Conservation (phyloP, 1,140 invertebrate species). For the Diachasma alloeum region DNA sequence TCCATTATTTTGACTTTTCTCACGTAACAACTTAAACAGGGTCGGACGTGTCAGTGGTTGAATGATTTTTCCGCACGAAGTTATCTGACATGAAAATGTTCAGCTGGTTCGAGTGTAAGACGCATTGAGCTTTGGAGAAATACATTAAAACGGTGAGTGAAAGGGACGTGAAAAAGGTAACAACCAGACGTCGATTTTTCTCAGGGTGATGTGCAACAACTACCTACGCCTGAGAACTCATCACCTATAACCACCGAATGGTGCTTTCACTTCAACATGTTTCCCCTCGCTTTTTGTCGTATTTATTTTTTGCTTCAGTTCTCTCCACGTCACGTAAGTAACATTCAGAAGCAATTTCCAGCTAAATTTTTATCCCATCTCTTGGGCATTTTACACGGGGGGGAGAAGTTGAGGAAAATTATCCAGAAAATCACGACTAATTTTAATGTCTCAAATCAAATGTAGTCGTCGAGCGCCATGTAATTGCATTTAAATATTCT, state of each 20-base stretch:
- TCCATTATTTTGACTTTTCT: no score
- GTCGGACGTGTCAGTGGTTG: not conserved
- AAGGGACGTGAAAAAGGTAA: slow-evolving; percentile 12
- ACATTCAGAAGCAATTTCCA: slow-evolving; percentile 1
- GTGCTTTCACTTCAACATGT: not conserved
- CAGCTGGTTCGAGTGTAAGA: not conserved
- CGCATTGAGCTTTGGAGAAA: not conserved
- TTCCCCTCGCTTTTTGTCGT: not conserved
- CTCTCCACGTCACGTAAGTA: not conserved
- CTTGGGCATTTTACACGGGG: not conserved
- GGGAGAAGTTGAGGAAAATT: no score
- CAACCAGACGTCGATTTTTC: slow-evolving; percentile 8
- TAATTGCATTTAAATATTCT: no score
- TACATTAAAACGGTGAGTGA: not conserved
- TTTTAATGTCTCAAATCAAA: no score
- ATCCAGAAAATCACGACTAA: no score
- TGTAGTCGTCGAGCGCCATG: no score
- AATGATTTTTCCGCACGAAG: not conserved
- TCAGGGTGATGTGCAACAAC: not conserved
- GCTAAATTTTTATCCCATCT: not conserved
- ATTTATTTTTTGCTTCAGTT: not conserved
- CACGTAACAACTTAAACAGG: not conserved
- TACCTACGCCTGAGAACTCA: not conserved
- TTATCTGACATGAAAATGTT: not conserved
- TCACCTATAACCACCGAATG: slow-evolving; percentile 2